A percentile compares a stretch with the other conserved stretches of the same genome.
Evolutionary conservation across 2,797 vertebrate genomes (phyloP).

Genomic region (Betta splendens): DNA sequence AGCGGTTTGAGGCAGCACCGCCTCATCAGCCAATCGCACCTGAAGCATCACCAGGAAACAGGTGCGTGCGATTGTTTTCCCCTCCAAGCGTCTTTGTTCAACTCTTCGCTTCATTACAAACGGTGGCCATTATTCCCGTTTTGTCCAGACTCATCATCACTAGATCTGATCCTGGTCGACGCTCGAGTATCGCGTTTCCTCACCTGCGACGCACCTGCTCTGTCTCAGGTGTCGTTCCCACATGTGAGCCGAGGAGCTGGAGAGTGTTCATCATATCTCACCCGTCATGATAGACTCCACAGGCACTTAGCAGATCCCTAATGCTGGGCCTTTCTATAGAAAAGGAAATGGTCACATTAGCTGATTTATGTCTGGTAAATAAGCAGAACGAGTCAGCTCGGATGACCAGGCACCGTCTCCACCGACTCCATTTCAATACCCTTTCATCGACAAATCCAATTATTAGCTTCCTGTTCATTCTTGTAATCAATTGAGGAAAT

Average conservation of each 20-base stretch:
- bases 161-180: background rate
- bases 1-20: background rate
- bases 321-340: slow-evolving; percentile 36
- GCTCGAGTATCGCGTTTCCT: background rate
- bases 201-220: slow-evolving; percentile 3
- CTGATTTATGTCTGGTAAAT: slow-evolving; percentile 64
- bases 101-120: slow-evolving; percentile 19
- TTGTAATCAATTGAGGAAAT: slow-evolving; percentile 47
- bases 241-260: slow-evolving; percentile 6
- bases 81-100: slow-evolving; percentile 6
- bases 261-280: slow-evolving; percentile 36
- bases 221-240: slow-evolving; percentile 12
- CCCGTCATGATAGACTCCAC: slow-evolving; percentile 24
- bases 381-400: slow-evolving; percentile 53
- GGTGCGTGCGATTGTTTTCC: slow-evolving; percentile 2
- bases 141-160: background rate
- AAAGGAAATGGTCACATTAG: slow-evolving; percentile 66
- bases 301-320: slow-evolving; percentile 53
- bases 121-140: background rate
- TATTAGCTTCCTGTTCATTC: slow-evolving; percentile 37
- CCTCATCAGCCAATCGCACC: background rate
- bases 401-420: slow-evolving; percentile 41
- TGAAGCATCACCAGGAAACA: background rate
- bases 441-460: slow-evolving; percentile 48
- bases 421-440: slow-evolving; percentile 37